A percentile compares a stretch with the other conserved stretches of the same genome.
These are phyloP conservation scores for Brachionus paranguensis DNA, from an alignment of 1,140 invertebrate genomes.

Conservation along the genomic window DNA sequence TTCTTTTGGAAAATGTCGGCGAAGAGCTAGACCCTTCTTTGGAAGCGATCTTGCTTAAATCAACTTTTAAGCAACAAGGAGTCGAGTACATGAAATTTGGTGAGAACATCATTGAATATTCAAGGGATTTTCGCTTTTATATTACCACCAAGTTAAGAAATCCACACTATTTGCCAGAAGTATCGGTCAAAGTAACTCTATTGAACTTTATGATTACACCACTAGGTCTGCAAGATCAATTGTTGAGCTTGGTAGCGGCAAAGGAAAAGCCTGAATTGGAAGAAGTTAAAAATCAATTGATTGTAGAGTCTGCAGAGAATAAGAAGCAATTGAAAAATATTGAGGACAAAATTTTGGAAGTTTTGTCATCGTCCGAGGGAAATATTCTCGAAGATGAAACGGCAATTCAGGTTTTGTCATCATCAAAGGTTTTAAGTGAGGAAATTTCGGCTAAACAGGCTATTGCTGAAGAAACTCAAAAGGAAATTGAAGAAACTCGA, in stretches of 20 bases:
- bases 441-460: constrained; percentile 63
- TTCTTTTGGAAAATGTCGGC: constrained; percentile 55
- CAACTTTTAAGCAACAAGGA: constrained; percentile 54
- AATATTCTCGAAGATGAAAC: constrained; percentile 94
- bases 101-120: constrained; percentile 55
- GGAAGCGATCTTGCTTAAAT: constrained; percentile 54
- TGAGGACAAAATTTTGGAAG: constrained; percentile 84
- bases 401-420: constrained; percentile 82
- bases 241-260: constrained; percentile 55
- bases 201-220: constrained; percentile 57
- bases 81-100: constrained; percentile 55
- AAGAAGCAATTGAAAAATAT: constrained; percentile 79
- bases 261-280: constrained; percentile 56
- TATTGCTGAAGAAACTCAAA: constrained; percentile 72
- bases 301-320: constrained; percentile 55
- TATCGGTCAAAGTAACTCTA: constrained; percentile 56
- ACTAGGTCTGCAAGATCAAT: constrained; percentile 55
- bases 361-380: constrained; percentile 68
- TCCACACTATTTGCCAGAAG: constrained; percentile 56
- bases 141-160: constrained; percentile 55
- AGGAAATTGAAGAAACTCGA: constrained; percentile 61
- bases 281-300: constrained; percentile 56
- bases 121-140: constrained; percentile 50
- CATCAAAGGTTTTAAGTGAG: constrained; percentile 69
- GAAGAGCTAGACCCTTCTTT: constrained; percentile 56